phyloP scores from a whole-genome alignment of 92 coral and sea anemone species.

The Parazoanthus darwini region DNA sequence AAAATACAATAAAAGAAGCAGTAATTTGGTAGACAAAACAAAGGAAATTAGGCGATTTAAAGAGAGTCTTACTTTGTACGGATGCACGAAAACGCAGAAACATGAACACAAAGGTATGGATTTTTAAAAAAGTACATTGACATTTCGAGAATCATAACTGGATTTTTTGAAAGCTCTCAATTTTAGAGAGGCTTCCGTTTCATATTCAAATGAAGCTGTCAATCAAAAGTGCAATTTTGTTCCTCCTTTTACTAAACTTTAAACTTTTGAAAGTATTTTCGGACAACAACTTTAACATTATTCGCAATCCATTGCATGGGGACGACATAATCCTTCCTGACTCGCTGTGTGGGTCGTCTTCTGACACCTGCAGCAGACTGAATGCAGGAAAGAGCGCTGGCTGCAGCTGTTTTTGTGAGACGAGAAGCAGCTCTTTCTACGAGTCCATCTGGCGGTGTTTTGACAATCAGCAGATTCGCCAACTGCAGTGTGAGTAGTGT shows the following conservation, averaged over 20 bases:
- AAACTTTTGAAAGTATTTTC: not conserved
- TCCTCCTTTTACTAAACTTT: not conserved
- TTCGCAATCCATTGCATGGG: constrained; percentile 4
- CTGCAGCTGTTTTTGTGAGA: constrained; percentile 11
- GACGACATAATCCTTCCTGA: constrained; percentile 23
- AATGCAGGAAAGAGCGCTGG: constrained; percentile 1
- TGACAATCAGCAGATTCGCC: not conserved
- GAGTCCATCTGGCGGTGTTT: constrained; percentile 14
- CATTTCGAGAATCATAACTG: not conserved
- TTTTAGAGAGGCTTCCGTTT: not conserved
- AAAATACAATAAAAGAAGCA: too few relatives aligned
- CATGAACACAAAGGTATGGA: not conserved
- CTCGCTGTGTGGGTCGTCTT: not conserved
- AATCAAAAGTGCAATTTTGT: too few relatives aligned
- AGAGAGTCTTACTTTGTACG: not conserved
- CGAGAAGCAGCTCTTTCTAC: constrained; percentile 4
- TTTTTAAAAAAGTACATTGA: too few relatives aligned
- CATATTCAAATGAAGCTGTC: not conserved
- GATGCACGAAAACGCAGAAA: not conserved
- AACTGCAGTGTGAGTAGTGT: not conserved
- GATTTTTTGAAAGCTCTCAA: not conserved
- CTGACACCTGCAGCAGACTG: not conserved
- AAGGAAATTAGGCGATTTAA: not conserved
- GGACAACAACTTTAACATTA: not conserved
- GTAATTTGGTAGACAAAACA: not conserved